A percentile compares a stretch with the other conserved stretches of the same genome.
phyloP scores from a whole-genome alignment of 2,888 invertebrate species.

The Pegoplata infirma region DNA sequence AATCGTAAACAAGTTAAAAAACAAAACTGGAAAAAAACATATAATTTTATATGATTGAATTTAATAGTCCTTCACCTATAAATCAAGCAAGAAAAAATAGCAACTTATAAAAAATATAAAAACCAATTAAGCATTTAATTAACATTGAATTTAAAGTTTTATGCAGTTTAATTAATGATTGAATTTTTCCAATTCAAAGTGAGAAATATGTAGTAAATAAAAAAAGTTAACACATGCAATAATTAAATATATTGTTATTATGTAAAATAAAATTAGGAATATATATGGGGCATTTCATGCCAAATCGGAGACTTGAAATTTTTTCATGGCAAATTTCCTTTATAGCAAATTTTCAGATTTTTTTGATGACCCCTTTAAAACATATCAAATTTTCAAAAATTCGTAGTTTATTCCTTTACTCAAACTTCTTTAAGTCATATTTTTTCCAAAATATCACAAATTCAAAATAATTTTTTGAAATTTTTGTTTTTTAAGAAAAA shows the following conservation, averaged over 20 bases:
- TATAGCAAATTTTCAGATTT: too few species aligned
- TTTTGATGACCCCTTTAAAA: too few species aligned
- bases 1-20: neutral
- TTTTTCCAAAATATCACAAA: too few species aligned
- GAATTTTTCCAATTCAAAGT: constrained; percentile 3
- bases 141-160: constrained; percentile 34
- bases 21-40: neutral
- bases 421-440: too few species aligned
- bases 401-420: too few species aligned
- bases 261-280: too few species aligned
- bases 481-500: too few species aligned
- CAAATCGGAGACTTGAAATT: too few species aligned
- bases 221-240: neutral
- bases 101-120: neutral
- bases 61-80: neutral
- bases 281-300: too few species aligned
- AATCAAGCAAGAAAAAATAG: neutral
- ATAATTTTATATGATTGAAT: neutral
- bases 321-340: too few species aligned
- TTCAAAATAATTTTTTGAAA: too few species aligned
- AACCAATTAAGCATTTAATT: constrained; percentile 43
- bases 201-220: neutral
- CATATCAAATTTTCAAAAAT: too few species aligned
- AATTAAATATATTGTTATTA: neutral
- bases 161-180: constrained; percentile 37